Conservation (phyloP, 37 sponge, comb jelly and placozoan species). For the Cliona cf. orientalis region DNA sequence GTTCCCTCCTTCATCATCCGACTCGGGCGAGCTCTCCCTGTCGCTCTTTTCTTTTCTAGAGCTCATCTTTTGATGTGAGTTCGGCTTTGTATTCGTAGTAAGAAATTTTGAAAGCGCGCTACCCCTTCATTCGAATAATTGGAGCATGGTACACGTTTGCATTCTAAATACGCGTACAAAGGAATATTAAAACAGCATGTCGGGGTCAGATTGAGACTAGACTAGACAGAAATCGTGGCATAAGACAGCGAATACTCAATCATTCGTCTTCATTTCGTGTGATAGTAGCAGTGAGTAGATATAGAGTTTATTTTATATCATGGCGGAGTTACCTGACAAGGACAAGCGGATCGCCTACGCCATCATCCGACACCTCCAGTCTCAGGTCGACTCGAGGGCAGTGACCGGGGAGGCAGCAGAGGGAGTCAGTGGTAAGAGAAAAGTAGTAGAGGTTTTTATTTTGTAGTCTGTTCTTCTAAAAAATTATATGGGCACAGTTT, state of each 20-base stretch:
- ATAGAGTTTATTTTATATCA: too few species aligned
- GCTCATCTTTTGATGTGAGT: conserved; percentile 9
- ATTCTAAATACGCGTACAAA: too few species aligned
- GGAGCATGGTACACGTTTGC: too few species aligned
- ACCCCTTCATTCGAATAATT: too few species aligned
- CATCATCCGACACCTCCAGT: conserved; percentile 43
- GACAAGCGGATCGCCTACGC: conserved; percentile 29
- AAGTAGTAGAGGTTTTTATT: not conserved
- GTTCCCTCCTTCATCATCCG: conserved; percentile 44
- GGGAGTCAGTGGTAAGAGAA: conserved; percentile 18
- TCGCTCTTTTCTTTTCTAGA: too few species aligned
- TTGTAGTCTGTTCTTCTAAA: not conserved
- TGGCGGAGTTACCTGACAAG: conserved; percentile 15
- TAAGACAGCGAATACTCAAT: too few species aligned
- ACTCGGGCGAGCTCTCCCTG: not conserved
- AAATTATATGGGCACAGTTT: not conserved
- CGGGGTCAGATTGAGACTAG: too few species aligned
- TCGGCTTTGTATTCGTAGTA: not conserved
- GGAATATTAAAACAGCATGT: too few species aligned
- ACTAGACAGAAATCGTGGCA: too few species aligned
- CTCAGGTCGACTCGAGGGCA: not conserved
- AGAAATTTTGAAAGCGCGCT: too few species aligned
- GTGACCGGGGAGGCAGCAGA: not conserved
- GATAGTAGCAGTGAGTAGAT: too few species aligned
- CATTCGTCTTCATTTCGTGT: too few species aligned